phyloP scores from a whole-genome alignment of 2,888 invertebrate species.

The Brachypalpus laphriformis region DNA sequence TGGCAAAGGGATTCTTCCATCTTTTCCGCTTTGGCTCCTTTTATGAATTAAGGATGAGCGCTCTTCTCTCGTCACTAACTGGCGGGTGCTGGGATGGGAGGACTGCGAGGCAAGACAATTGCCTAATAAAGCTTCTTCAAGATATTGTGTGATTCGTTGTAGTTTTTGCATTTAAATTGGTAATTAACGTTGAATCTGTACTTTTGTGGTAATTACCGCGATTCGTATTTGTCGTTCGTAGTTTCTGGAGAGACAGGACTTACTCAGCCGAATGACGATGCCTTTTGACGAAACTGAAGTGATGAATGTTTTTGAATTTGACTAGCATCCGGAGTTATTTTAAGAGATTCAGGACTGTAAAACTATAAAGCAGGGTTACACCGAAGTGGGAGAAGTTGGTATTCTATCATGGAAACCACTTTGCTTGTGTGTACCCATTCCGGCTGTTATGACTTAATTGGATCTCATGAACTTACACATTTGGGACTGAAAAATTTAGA shows the following conservation, averaged over 20 bases:
- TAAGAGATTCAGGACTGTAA: background rate
- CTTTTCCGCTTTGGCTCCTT: conserved; percentile 61
- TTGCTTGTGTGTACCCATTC: too few relatives aligned
- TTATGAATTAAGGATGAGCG: conserved; percentile 68
- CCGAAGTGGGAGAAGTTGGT: background rate
- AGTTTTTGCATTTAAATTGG: conserved; percentile 73
- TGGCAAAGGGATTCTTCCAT: conserved; percentile 53
- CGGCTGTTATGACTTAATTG: too few relatives aligned
- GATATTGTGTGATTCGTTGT: conserved; percentile 56
- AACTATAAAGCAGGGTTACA: background rate
- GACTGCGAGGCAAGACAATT: conserved; percentile 40
- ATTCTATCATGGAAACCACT: too few relatives aligned
- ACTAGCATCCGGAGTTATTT: background rate
- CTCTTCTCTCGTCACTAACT: conserved; percentile 4
- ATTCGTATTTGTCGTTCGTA: conserved; percentile 55
- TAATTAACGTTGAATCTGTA: conserved; percentile 70
- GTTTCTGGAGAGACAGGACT: background rate
- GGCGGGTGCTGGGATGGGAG: background rate
- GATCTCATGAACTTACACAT: too few relatives aligned
- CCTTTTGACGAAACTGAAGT: conserved; percentile 36
- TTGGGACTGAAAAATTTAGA: too few relatives aligned
- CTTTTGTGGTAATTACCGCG: conserved; percentile 69
- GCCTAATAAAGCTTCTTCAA: conserved; percentile 64
- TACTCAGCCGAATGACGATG: conserved; percentile 2
- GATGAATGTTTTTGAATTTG: conserved; percentile 52